Percentiles rank a stretch among this genome's conserved stretches.
Conservation (phyloP, 2,113 vertebrate genomes). For the Rhodinocichla rosea region DNA sequence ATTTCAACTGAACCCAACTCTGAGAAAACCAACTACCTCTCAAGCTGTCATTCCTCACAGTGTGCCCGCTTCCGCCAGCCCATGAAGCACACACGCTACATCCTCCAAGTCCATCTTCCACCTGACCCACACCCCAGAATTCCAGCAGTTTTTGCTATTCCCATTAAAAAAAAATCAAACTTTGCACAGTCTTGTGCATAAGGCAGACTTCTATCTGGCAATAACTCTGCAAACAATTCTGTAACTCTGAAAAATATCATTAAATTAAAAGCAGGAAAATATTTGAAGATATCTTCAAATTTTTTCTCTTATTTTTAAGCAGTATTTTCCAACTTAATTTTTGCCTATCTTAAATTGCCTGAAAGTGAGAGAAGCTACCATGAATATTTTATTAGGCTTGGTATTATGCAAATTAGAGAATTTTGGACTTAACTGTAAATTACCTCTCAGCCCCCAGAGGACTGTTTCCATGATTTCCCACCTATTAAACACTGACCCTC, state of each 20-base stretch:
- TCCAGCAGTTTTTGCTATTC: background rate
- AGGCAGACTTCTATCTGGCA: background rate
- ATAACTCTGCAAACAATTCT: background rate
- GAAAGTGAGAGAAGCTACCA: background rate
- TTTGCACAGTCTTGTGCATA: background rate
- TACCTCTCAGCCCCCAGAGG: background rate
- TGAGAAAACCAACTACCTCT: background rate
- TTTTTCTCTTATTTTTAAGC: background rate
- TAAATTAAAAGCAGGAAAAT: background rate
- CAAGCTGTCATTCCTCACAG: background rate
- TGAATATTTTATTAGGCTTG: background rate
- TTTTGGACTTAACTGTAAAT: background rate
- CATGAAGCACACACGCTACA: background rate
- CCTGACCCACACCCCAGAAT: background rate
- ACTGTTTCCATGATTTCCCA: background rate
- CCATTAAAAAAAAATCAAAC: background rate
- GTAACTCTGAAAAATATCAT: background rate
- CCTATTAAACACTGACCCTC: background rate
- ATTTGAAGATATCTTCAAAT: background rate
- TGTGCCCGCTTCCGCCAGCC: background rate
- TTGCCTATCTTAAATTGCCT: background rate
- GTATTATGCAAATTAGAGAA: background rate
- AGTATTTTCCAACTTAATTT: background rate
- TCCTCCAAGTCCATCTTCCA: background rate
- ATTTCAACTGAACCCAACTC: background rate